Evolutionary conservation across 2,888 invertebrate genomes (phyloP).

Genomic region (Coenonympha arcania): DNA sequence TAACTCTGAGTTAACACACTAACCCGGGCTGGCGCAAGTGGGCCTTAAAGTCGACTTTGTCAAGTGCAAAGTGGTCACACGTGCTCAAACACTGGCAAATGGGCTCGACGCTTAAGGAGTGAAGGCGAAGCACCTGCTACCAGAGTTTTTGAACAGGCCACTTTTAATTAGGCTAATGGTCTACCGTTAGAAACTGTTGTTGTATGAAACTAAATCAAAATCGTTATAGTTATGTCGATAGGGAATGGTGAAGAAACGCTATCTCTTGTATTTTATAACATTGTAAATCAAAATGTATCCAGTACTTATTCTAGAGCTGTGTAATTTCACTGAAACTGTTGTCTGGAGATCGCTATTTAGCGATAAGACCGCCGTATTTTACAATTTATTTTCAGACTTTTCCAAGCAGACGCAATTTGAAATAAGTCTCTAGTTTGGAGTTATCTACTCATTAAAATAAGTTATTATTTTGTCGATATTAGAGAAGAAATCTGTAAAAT

Average conservation of each 20-base stretch:
- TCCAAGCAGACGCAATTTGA: not conserved
- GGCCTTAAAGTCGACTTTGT: slow-evolving; percentile 54
- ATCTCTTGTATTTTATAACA: not conserved
- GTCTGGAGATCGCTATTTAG: slow-evolving; percentile 4
- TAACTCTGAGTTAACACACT: too few relatives aligned
- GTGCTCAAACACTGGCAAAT: slow-evolving; percentile 51
- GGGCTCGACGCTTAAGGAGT: slow-evolving; percentile 53
- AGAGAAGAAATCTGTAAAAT: too few relatives aligned
- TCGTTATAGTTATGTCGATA: not conserved
- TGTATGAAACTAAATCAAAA: not conserved
- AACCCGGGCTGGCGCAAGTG: too few relatives aligned
- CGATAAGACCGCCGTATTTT: not conserved
- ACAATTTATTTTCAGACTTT: not conserved
- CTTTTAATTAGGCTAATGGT: slow-evolving; percentile 43
- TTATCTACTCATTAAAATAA: not conserved
- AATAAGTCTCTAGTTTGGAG: not conserved
- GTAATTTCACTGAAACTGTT: not conserved
- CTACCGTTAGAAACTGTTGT: slow-evolving; percentile 7
- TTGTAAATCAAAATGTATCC: not conserved
- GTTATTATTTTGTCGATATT: too few relatives aligned
- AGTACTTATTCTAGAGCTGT: not conserved
- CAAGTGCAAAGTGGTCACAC: slow-evolving; percentile 62
- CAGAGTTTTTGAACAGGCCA: slow-evolving; percentile 36
- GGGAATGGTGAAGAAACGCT: not conserved
- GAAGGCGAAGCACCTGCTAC: slow-evolving; percentile 54